phyloP scores from a whole-genome alignment of 2,888 invertebrate genomes.

The Teleogryllus oceanicus region DNA sequence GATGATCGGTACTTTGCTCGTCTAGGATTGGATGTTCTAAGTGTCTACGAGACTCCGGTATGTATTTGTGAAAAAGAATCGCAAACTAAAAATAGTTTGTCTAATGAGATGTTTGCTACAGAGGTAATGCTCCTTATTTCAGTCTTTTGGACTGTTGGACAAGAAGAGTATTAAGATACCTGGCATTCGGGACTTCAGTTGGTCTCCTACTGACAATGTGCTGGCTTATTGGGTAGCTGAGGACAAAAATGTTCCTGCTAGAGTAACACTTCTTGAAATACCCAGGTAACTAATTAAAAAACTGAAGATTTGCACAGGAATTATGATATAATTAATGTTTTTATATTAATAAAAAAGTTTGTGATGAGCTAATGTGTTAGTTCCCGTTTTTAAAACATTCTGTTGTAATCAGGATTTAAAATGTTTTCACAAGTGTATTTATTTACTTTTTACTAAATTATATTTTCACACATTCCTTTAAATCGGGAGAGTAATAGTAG shows the following conservation, averaged over 20 bases:
- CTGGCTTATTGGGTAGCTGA: conserved; percentile 99
- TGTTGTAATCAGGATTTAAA: too few relatives aligned
- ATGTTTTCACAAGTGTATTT: too few relatives aligned
- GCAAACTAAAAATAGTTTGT: conserved; percentile 18
- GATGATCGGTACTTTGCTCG: conserved; percentile 94
- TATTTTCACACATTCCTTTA: too few relatives aligned
- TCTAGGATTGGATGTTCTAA: conserved; percentile 77
- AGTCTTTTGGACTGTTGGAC: conserved; percentile 88
- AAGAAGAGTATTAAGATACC: conserved; percentile 90
- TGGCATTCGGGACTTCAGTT: conserved; percentile 90
- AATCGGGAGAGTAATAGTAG: too few relatives aligned
- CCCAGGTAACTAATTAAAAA: conserved; percentile 58
- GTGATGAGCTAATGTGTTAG: too few relatives aligned
- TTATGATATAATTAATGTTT: too few relatives aligned
- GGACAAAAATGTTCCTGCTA: conserved; percentile 92
- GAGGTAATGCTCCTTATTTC: conserved; percentile 29
- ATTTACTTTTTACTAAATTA: too few relatives aligned
- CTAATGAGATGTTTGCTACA: not conserved
- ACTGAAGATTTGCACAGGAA: not conserved
- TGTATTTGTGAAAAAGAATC: conserved; percentile 40
- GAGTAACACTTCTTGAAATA: conserved; percentile 88
- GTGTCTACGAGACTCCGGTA: conserved; percentile 91
- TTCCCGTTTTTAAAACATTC: too few relatives aligned
- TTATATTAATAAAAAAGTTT: too few relatives aligned
- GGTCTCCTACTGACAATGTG: conserved; percentile 96